Base-by-base conservation (phyloP, 2,888 invertebrate genomes). In the Dryobotodes eremita region DNA sequence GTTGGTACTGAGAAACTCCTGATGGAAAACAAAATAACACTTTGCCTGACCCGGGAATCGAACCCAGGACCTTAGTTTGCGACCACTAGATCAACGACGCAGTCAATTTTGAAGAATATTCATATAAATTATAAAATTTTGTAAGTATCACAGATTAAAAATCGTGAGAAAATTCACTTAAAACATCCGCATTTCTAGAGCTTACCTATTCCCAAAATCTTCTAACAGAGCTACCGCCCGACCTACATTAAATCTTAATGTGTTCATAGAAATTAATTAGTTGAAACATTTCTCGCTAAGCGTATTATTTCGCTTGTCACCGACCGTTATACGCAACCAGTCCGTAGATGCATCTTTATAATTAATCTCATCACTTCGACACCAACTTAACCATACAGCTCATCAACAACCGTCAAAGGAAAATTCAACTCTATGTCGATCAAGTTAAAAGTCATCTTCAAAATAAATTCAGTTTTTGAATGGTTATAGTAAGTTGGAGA, bases 341-440 rank as follows among this genome's bases (percentile, higher is more conserved):
- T 92, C 90, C 86, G 82, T 88, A 94, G 95, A 95, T 95, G 92
- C 94, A 96, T 96, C 96, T 93, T 89, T 89, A 93, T 93, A 93
- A 96, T 96, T 96, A 95, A 96, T 96, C 94, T 94, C 90, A 87
- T 88, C 90, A 91, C 93, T 93, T 93, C 90, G 92, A 87, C 77
- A 89, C 89, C 75, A 88, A 84, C 66, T 76, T 86, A 86, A 78
- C 74, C 42, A 64, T 75, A 79, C 64, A 53, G 13, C 20, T 55
- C 66, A 72, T 53, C 55, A 77, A 66, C 31, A 42, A 23, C 50
- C 8, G 23, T 57, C 7, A 73, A 71, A 73, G 42, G 50, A 0
- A 88, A 82, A 75, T 46, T 79, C 62, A 78, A 84, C 88, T 71
- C 79, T 90, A 88, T 70, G 0, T 0, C 8, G 23, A 42, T 53